Conservation (phyloP, 2,797 vertebrate genomes). For the Sparus aurata region DNA sequence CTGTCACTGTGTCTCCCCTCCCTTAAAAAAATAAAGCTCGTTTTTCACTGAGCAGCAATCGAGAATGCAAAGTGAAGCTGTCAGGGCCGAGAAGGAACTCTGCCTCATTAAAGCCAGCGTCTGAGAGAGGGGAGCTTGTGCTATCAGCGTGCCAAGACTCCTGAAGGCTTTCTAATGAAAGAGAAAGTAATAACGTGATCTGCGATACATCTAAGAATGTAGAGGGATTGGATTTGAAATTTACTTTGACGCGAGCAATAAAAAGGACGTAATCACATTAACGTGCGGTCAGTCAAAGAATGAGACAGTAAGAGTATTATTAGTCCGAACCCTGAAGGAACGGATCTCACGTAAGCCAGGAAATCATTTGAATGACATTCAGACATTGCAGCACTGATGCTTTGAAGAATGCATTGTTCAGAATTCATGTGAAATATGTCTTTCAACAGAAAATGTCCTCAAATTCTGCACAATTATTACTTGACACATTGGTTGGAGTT, state of each 20-base stretch:
- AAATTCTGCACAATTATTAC: not conserved
- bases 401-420: not conserved
- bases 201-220: conserved; percentile 10
- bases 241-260: not conserved
- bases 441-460: not conserved
- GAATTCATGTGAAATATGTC: conserved; percentile 12
- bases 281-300: not conserved
- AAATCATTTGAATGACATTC: conserved; percentile 18
- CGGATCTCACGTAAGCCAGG: not conserved
- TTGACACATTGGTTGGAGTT: not conserved
- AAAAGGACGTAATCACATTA: not conserved
- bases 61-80: conserved; percentile 63
- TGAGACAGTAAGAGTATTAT: not conserved
- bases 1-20: conserved; percentile 29
- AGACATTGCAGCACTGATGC: not conserved
- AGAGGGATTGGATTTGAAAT: conserved; percentile 5
- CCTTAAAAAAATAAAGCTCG: conserved; percentile 30
- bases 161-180: conserved; percentile 44
- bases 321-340: conserved; percentile 5
- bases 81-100: conserved; percentile 47
- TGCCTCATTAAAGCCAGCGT: conserved; percentile 59
- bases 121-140: conserved; percentile 12
- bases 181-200: conserved; percentile 24
- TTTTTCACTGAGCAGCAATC: conserved; percentile 44
- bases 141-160: conserved; percentile 22